A percentile compares a stretch with the other conserved stretches of the same genome.
Conservation (phyloP, 1,140 invertebrate species). For the Drosophila mojavensis region DNA sequence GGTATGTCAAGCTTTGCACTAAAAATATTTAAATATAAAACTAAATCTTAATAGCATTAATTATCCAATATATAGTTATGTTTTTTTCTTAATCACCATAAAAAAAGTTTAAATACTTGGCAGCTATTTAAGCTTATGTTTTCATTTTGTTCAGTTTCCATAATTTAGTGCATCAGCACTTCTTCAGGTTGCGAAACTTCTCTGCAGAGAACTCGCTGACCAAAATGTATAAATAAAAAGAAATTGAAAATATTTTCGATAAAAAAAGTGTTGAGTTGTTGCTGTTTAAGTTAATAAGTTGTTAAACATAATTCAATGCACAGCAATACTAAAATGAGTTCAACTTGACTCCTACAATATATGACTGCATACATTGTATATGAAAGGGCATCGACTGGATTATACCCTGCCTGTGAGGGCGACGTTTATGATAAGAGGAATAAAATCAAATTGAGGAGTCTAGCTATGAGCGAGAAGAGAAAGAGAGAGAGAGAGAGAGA, state of each 20-base stretch:
- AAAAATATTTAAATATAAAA: slow-evolving; percentile 4
- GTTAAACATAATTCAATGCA: slow-evolving; percentile 42
- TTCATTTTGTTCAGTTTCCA: slow-evolving; percentile 39
- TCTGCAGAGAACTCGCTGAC: slow-evolving; percentile 51
- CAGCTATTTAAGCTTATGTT: slow-evolving; percentile 8
- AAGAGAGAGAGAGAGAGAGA: neutral
- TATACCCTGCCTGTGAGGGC: neutral
- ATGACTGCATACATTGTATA: neutral
- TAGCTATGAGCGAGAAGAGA: neutral
- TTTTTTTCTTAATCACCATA: neutral
- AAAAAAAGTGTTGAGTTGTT: slow-evolving; percentile 24
- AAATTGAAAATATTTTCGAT: slow-evolving; percentile 15
- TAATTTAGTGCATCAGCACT: slow-evolving; percentile 48
- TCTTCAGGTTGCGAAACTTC: slow-evolving; percentile 63
- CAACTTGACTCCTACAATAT: slow-evolving; percentile 28
- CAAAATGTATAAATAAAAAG: slow-evolving; percentile 20
- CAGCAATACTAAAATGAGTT: slow-evolving; percentile 19
- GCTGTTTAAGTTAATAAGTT: slow-evolving; percentile 39
- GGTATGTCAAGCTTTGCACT: slow-evolving; percentile 29
- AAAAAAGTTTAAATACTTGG: neutral
- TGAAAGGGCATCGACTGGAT: neutral
- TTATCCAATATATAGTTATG: no score
- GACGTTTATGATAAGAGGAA: neutral
- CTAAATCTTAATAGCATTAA: neutral
- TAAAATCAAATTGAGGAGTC: neutral